Evolutionary conservation across 2,797 vertebrate species (phyloP).

Genomic region (Eutrigla gurnardus): DNA sequence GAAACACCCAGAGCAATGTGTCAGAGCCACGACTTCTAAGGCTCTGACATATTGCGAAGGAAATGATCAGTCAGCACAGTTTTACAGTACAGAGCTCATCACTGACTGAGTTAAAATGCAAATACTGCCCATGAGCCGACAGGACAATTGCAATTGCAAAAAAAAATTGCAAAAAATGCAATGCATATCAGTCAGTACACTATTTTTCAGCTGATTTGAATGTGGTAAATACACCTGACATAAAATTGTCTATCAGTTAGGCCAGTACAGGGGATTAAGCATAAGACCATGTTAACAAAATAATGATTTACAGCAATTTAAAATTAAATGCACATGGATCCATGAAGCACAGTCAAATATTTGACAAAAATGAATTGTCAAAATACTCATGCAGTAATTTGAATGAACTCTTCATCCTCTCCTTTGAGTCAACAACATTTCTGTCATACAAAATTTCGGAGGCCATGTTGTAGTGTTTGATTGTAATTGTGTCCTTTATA

Average conservation of each 20-base stretch:
- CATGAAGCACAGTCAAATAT: constrained; percentile 10
- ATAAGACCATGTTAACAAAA: constrained; percentile 5
- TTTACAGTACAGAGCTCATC: constrained; percentile 54
- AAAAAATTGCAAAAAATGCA: background rate
- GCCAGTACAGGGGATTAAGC: background rate
- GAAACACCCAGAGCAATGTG: constrained; percentile 69
- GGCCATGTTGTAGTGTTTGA: constrained; percentile 60
- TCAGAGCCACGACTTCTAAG: constrained; percentile 66
- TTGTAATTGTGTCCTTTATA: constrained; percentile 58
- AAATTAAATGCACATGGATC: constrained; percentile 7
- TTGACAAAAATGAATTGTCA: constrained; percentile 3
- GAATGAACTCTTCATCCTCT: constrained; percentile 22
- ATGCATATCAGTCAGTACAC: background rate
- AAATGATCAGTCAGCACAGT: constrained; percentile 77
- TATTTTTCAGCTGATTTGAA: background rate
- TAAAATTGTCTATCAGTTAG: background rate
- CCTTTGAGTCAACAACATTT: constrained; percentile 55
- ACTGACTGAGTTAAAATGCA: constrained; percentile 62
- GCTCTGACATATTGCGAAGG: constrained; percentile 63
- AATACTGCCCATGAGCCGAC: constrained; percentile 47
- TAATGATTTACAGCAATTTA: background rate
- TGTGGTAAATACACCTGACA: constrained; percentile 2
- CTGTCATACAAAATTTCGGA: constrained; percentile 34
- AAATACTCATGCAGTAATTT: constrained; percentile 5
- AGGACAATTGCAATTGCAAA: constrained; percentile 34